Evolutionary conservation across 2,797 vertebrate genomes (phyloP).

Genomic region (Tolypeutes matacus): DNA sequence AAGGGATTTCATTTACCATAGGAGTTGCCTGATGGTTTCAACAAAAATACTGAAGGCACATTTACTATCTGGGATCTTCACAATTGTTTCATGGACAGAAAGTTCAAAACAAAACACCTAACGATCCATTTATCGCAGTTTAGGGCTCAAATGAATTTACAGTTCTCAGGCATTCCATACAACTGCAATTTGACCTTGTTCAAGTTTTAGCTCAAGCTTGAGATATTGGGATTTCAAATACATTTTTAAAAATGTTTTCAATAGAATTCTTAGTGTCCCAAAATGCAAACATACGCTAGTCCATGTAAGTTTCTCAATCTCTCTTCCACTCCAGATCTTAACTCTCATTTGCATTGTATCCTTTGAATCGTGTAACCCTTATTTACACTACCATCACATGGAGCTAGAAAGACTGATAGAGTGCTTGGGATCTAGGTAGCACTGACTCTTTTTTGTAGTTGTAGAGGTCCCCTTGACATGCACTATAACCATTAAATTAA

Average conservation of each 20-base stretch:
- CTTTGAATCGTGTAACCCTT: not conserved
- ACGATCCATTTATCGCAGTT: not conserved
- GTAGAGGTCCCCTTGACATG: not conserved
- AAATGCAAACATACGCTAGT: not conserved
- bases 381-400: not conserved
- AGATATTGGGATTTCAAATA: not conserved
- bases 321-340: not conserved
- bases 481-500: not conserved
- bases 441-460: not conserved
- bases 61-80: not conserved
- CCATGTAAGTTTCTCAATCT: not conserved
- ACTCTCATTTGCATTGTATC: not conserved
- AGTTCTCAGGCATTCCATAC: not conserved
- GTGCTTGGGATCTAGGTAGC: not conserved
- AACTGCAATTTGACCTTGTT: not conserved
- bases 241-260: not conserved
- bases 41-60: not conserved
- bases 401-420: not conserved
- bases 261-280: not conserved
- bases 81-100: not conserved
- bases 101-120: not conserved
- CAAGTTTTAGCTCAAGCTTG: constrained; percentile 46
- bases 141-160: not conserved
- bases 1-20: not conserved
- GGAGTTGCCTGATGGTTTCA: not conserved